Conservation (phyloP, 2,888 invertebrate species). For the Limnephilus lunatus region DNA sequence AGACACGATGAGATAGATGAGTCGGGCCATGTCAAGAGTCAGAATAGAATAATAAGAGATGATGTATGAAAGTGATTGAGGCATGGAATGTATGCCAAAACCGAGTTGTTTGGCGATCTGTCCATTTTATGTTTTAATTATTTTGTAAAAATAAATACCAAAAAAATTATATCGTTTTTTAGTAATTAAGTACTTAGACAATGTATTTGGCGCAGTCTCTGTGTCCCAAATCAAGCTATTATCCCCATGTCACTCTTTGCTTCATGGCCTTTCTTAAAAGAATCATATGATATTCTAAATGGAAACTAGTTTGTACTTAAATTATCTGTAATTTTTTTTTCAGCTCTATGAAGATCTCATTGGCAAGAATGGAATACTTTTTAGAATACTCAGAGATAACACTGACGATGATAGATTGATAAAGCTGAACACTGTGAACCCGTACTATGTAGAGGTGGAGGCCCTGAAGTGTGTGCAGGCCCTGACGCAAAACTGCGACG, state of each 20-base stretch:
- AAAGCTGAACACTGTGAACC: constrained; percentile 40
- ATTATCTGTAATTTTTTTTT: constrained; percentile 16
- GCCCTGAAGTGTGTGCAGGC: constrained; percentile 61
- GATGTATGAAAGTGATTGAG: too few species aligned
- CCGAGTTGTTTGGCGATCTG: too few species aligned
- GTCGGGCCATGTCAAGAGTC: too few species aligned
- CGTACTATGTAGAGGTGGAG: constrained; percentile 47
- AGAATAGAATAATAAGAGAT: too few species aligned
- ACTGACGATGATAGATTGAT: constrained; percentile 4
- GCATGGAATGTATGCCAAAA: too few species aligned
- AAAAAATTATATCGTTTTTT: too few species aligned
- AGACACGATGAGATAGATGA: too few species aligned
- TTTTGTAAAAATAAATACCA: too few species aligned
- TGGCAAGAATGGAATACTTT: constrained; percentile 71
- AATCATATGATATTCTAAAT: not conserved
- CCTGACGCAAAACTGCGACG: constrained; percentile 54
- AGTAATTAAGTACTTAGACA: not conserved
- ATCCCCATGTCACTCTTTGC: not conserved
- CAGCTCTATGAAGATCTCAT: constrained; percentile 73
- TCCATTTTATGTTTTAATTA: too few species aligned
- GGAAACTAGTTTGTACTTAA: not conserved
- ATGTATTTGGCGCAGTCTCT: not conserved
- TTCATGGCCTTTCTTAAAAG: not conserved
- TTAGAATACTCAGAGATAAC: constrained; percentile 70
- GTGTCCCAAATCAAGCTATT: too few species aligned